Percentiles rank a stretch among this genome's conserved stretches.
Evolutionary conservation across 2,797 vertebrate genomes (phyloP).

Genomic region (Silurus aristotelis): DNA sequence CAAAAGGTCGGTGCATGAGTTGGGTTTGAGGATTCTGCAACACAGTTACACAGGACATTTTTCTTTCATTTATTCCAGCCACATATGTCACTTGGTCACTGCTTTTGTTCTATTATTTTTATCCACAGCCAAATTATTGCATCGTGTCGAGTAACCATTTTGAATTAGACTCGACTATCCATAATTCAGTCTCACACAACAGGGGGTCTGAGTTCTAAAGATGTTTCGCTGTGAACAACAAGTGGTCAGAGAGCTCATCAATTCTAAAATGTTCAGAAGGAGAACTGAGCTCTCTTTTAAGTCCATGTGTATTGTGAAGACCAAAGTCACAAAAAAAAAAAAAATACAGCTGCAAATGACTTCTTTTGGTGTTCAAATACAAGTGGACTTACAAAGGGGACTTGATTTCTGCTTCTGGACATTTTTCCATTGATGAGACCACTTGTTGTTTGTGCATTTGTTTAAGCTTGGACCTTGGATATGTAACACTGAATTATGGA

Average conservation of each 20-base stretch:
- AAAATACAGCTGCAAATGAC: constrained; percentile 4
- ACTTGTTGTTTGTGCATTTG: background rate
- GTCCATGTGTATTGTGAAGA: background rate
- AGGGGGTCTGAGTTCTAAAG: constrained; percentile 7
- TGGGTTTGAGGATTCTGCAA: background rate
- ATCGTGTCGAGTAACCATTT: background rate
- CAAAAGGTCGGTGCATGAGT: background rate
- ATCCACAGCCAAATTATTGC: background rate
- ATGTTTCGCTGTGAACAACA: background rate
- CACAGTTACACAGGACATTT: background rate
- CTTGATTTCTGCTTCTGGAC: background rate
- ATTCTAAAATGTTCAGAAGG: background rate
- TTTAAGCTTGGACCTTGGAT: background rate
- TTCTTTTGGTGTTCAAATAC: constrained; percentile 4
- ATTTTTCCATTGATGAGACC: background rate
- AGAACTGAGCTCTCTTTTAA: background rate
- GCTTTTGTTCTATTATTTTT: background rate
- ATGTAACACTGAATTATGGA: too few species aligned
- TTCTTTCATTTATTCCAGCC: background rate
- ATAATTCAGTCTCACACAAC: constrained; percentile 1
- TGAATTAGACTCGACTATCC: background rate
- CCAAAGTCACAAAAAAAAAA: background rate
- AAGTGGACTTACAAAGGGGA: background rate
- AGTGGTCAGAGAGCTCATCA: constrained; percentile 12
- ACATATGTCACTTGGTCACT: background rate